Conservation (phyloP, 1,140 invertebrate species). For the Danaus melanippus region DNA sequence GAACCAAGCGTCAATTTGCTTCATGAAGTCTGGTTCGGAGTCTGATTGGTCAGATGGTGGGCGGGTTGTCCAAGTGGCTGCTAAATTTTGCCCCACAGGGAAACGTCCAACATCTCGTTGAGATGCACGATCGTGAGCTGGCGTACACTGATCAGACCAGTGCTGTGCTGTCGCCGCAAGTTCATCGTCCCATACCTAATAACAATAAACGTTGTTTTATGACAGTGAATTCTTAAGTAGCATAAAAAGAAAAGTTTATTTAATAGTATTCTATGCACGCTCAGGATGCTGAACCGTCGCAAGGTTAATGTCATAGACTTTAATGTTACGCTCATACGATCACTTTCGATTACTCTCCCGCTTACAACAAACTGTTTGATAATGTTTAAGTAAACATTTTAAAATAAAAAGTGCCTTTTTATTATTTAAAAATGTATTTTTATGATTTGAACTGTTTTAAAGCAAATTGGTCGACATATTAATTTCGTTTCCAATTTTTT, state of each 20-base stretch:
- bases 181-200: slow-evolving; percentile 88
- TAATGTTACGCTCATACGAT: slow-evolving; percentile 8
- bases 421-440: too few relatives aligned
- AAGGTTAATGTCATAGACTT: slow-evolving; percentile 21
- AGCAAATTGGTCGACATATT: too few relatives aligned
- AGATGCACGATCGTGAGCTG: slow-evolving; percentile 78
- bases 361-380: not conserved
- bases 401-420: too few relatives aligned
- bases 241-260: slow-evolving; percentile 16
- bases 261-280: slow-evolving; percentile 4
- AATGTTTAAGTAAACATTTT: too few relatives aligned
- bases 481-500: too few relatives aligned
- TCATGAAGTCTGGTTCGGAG: slow-evolving; percentile 79
- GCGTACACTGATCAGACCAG: slow-evolving; percentile 86
- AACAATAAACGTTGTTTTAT: not conserved
- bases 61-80: slow-evolving; percentile 83
- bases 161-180: slow-evolving; percentile 84
- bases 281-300: slow-evolving; percentile 21
- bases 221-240: not conserved
- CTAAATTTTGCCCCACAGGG: slow-evolving; percentile 87
- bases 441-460: too few relatives aligned
- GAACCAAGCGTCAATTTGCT: slow-evolving; percentile 85
- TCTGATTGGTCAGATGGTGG: slow-evolving; percentile 73
- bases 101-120: slow-evolving; percentile 78
- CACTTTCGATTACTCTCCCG: slow-evolving; percentile 14